Percentiles rank a stretch among this genome's conserved stretches.
These are phyloP conservation scores for Cylloceria caligata DNA, from an alignment of 2,888 invertebrate genomes.

Conservation along the genomic window DNA sequence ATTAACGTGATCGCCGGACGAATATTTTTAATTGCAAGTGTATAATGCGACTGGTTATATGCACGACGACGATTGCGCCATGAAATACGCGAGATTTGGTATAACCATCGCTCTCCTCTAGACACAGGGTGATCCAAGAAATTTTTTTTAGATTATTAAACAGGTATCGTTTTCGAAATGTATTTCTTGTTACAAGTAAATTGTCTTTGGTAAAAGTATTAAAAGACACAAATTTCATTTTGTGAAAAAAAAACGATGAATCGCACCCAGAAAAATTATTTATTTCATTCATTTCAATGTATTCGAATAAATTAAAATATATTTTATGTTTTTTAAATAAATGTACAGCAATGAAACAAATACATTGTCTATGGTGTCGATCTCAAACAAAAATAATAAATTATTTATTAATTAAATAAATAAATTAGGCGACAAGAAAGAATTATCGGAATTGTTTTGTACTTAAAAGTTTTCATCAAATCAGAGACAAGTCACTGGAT, in stretches of 20 bases:
- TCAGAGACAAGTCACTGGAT: slow-evolving; percentile 10
- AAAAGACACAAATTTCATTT: not conserved
- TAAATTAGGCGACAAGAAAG: not conserved
- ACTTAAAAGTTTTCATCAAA: not conserved
- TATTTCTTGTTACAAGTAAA: too few relatives aligned
- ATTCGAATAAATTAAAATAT: not conserved
- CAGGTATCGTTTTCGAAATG: too few relatives aligned
- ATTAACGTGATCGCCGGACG: slow-evolving; percentile 5
- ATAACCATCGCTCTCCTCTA: slow-evolving; percentile 33
- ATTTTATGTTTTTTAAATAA: too few relatives aligned
- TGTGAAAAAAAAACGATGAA: not conserved
- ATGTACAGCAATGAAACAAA: not conserved
- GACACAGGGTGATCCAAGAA: slow-evolving; percentile 38
- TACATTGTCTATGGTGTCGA: not conserved
- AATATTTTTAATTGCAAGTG: slow-evolving; percentile 37
- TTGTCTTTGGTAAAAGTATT: too few relatives aligned
- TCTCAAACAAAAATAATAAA: not conserved
- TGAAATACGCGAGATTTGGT: slow-evolving; percentile 25
- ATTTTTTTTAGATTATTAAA: not conserved
- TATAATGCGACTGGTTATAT: slow-evolving; percentile 1
- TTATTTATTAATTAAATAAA: not conserved
- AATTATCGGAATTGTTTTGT: not conserved
- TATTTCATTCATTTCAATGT: not conserved
- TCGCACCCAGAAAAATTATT: not conserved
- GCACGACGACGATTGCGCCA: slow-evolving; percentile 14